Percentiles rank a stretch among this genome's conserved stretches.
Conservation (phyloP, 2,888 invertebrate genomes). For the Dilophus febrilis region DNA sequence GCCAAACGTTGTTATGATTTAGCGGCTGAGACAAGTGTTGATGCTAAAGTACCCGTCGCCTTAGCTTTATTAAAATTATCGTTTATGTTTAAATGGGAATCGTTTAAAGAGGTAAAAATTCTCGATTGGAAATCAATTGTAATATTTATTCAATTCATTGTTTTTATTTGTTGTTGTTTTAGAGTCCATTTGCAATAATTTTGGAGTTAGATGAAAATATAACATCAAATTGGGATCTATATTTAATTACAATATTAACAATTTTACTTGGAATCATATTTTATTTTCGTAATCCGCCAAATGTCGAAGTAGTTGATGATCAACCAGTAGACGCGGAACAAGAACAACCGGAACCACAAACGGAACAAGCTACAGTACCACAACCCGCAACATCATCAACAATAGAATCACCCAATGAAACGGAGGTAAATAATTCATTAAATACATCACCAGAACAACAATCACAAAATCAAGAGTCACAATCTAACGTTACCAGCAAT, state of each 20-base stretch:
- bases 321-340: not conserved
- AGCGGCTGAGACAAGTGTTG: slow-evolving; percentile 81
- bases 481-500: no score
- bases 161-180: slow-evolving; percentile 18
- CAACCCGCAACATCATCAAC: not conserved
- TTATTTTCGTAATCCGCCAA: slow-evolving; percentile 40
- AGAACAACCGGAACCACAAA: not conserved
- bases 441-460: no score
- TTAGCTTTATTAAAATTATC: slow-evolving; percentile 75
- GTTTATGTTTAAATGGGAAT: slow-evolving; percentile 53
- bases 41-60: slow-evolving; percentile 87
- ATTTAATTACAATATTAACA: slow-evolving; percentile 66
- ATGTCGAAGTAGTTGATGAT: not conserved
- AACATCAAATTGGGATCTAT: slow-evolving; percentile 87
- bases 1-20: slow-evolving; percentile 96
- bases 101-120: slow-evolving; percentile 47
- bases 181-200: slow-evolving; percentile 46
- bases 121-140: not conserved
- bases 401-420: no score
- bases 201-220: slow-evolving; percentile 53
- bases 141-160: slow-evolving; percentile 7
- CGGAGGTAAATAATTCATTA: no score
- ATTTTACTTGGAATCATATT: slow-evolving; percentile 68
- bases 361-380: not conserved
- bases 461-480: no score